Evolutionary conservation across 2,797 vertebrate species (phyloP).

Genomic region (Chaenodraco wilsoni): DNA sequence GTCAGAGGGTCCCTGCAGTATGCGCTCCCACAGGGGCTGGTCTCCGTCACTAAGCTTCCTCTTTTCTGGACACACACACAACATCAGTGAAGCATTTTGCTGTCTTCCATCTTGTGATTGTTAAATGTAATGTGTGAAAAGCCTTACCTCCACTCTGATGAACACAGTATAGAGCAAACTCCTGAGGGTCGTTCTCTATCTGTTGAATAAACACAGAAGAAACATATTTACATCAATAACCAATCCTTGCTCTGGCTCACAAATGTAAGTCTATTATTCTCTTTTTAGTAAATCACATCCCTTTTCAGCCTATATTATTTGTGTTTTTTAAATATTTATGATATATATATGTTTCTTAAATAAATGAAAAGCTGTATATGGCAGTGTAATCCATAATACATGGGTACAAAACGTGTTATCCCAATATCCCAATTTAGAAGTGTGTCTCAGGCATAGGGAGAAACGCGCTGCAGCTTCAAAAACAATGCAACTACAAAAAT

Average conservation of each 20-base stretch:
- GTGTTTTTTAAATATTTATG: not conserved
- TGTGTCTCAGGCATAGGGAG: too few relatives aligned
- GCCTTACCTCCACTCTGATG: slow-evolving; percentile 77
- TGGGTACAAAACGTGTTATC: too few relatives aligned
- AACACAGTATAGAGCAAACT: slow-evolving; percentile 77
- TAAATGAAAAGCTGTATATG: too few relatives aligned
- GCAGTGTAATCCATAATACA: too few relatives aligned
- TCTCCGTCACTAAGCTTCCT: slow-evolving; percentile 86
- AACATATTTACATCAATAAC: not conserved
- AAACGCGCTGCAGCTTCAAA: too few relatives aligned
- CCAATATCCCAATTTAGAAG: too few relatives aligned
- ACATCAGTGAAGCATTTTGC: not conserved
- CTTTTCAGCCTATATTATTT: not conserved
- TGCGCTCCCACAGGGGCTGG: slow-evolving; percentile 89
- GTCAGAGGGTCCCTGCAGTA: slow-evolving; percentile 92
- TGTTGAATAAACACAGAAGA: slow-evolving; percentile 27
- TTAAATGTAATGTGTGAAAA: not conserved
- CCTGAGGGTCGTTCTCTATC: slow-evolving; percentile 80
- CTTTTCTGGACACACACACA: slow-evolving; percentile 70
- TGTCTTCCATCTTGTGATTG: not conserved
- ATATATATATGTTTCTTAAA: not conserved
- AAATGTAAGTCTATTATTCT: not conserved
- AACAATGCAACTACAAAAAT: too few relatives aligned
- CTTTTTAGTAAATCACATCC: not conserved
- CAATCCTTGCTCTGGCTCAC: not conserved